Evolutionary conservation across 2,797 vertebrate genomes (phyloP), one percentile per base, ranked within the genome.

Genomic region (Propithecus deckenii): DNA sequence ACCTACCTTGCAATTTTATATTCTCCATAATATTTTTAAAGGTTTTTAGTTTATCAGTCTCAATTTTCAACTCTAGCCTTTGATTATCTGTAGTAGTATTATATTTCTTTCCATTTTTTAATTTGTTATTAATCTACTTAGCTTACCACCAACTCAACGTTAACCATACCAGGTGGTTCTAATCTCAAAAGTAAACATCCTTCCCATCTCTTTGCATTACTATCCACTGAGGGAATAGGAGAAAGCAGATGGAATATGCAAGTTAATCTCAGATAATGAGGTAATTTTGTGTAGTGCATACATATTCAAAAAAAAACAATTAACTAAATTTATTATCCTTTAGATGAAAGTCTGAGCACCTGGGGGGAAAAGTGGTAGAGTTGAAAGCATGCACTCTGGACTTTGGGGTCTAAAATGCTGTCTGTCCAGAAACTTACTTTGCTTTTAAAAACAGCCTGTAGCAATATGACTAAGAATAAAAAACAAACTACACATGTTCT

Each of bases 151-250:
- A 96, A 96, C 79, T 96, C 65, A 63, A 81, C 96, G 96, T 94
- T 85, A 96, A 96, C 25, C 46, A n/a, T 88, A 95, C 96, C 75
- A 96, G 86, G 91, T 94, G 75, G 61, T 72, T 97, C 90, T 95
- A 85, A 92, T 97, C 72, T 97, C 75, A 91, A 72, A 98, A 94
- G 94, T 96, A 97, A 97, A 97, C 86, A 83, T 32, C 55, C 71
- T 97, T 97, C 61, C 96, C 69, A 87, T 95, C 83, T 98, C 65
- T 94, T 90, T 97, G 65, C 87, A 75, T 93, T 93, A 61, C 59
- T 95, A 30, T 85, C 86, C 67, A 78, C 74, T 72, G 79, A 93
- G 46, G 28, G 38, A 76, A 72, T 94, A 46, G n/a, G 22, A 97
- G 2, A 12, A 93, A 89, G 43, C 95, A 98, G 93, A 96, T 96